Evolutionary conservation across 1,140 invertebrate genomes (phyloP), one percentile per base, ranked within the genome.

Genomic region (Zaprionus tsacasi): DNA sequence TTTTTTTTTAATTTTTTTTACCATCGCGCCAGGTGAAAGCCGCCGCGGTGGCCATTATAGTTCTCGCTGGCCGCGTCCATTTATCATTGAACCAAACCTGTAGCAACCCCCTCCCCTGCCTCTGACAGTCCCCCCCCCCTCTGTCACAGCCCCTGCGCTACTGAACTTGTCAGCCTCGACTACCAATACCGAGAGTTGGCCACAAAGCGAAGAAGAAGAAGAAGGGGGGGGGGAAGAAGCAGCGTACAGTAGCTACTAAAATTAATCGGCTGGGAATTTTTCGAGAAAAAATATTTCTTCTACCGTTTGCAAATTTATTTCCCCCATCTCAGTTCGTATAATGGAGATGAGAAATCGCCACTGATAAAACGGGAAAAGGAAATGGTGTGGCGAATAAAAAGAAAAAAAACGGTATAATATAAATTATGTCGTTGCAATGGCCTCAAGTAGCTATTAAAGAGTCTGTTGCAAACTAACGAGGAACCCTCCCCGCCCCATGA

Each of bases 291-390:
- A 88, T 86, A 88, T 90, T 82, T 90, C 78, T 87, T 77, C 68
- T 60, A 75, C 71, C 74, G 81, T 81, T 89, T 88, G 85, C 86
- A 88, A 88, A 88, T 88, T 88, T 88, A 88, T 89, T 88, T 89
- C 78, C 70, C 80, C 80, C 83, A 68, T 65, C 75, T 43, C 43
- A 72, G 82, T 88, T 83, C 45, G 45, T 50, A 89, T 87, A 87
- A 88, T 89, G 81, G 78, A 89, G 70, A 89, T 88, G 85, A 88
- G 89, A 81, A 88, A 88, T 87, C 77, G 77, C 68, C 68, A 54
- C 63, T 71, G 66, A 77, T 79, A 80, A 58, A 82, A 77, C 50
- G 61, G 70, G 48, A 56, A 68, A 79, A 69, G 75, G 56, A 36
- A 40, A 61, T 40, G 59, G 57, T 8, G 36, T 30, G 27, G 27